Percentiles rank a stretch among this genome's conserved stretches.
These are phyloP conservation scores for Bergia sp. DNA, from an alignment of 92 coral and sea anemone genomes.

Conservation along the genomic window DNA sequence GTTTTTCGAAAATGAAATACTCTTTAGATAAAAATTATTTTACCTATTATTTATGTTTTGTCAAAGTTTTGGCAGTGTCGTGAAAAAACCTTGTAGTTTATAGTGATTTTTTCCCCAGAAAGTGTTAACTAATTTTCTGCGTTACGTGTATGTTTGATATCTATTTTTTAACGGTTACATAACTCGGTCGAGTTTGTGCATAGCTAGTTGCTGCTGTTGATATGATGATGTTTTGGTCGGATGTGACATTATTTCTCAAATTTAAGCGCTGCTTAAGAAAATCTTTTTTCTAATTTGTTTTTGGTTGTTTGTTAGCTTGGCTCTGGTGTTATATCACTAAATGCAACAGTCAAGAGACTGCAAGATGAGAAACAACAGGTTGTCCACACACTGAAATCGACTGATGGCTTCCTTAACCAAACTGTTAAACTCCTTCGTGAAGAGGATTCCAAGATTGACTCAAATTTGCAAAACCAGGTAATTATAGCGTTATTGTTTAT, in stretches of 20 bases:
- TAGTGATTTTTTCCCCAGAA: no score
- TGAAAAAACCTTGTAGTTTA: no score
- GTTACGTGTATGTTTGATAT: no score
- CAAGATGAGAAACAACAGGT: slow-evolving; percentile 14
- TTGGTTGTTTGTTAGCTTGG: neutral
- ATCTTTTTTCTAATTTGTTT: neutral
- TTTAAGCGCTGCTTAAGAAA: no score
- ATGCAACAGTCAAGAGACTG: slow-evolving; percentile 25
- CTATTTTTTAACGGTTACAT: no score
- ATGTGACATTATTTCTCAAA: neutral
- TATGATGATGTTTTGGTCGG: neutral
- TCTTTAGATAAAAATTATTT: no score
- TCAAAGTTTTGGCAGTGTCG: no score
- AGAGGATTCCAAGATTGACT: slow-evolving; percentile 16
- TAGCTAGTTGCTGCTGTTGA: no score
- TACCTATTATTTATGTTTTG: no score
- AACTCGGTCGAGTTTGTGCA: neutral
- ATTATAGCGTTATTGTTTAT: neutral
- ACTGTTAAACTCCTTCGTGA: slow-evolving; percentile 21
- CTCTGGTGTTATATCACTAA: slow-evolving; percentile 5
- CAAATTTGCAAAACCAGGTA: slow-evolving; percentile 17
- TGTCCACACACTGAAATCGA: neutral
- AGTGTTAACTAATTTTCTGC: no score
- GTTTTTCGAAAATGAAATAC: no score
- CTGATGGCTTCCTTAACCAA: slow-evolving; percentile 27